Evolutionary conservation across 2,888 invertebrate species (phyloP), one percentile per base, ranked within the genome.

Genomic region (Phlogophora meticulosa): DNA sequence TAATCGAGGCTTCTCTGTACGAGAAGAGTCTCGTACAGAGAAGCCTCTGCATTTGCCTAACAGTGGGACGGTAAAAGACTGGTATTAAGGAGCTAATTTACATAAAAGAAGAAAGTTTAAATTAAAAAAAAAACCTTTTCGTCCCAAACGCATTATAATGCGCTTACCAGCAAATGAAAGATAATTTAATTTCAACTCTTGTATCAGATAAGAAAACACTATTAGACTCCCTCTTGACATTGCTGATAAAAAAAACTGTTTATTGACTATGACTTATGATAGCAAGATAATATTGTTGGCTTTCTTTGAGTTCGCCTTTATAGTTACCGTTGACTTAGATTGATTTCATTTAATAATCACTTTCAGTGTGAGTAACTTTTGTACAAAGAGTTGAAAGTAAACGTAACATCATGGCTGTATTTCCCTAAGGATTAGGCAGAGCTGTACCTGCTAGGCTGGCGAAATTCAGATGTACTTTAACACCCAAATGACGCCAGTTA

Each of bases 181-280:
- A 81, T 75, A 78, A 85, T 85, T 82, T 81, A 82, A 89, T 87
- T 85, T 84, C 76, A 85, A 85, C 81, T 83, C 73, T 62, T 65
- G 58, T 88, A 89, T 87, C 90, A 71, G 91, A 92, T 91, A 90
- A 89, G 83, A 59, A 70, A 83, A 83, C 66, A 69, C 80, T 85
- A 88, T 87, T 87, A 88, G 73, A 85, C 84, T 83, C 82, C 76
- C 84, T 85, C 82, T 87, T 68, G 74, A 80, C 80, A 84, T 72
- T 63, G 64, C 82, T 83, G 90, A 91, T 90, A 90, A 88, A 80
- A 88, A 80, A 81, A 85, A 78, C 76, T 81, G 81, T 88, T 88
- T 90, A 90, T 89, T 90, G 87, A 86, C 87, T 89, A 64, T 71
- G 75, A 66, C 76, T 78, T 69, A 74, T 66, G 88, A 89, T 89